Evolutionary conservation across 2,797 vertebrate genomes (phyloP), one percentile per base, ranked within the genome.

Genomic region (Pipistrellus pygmaeus): DNA sequence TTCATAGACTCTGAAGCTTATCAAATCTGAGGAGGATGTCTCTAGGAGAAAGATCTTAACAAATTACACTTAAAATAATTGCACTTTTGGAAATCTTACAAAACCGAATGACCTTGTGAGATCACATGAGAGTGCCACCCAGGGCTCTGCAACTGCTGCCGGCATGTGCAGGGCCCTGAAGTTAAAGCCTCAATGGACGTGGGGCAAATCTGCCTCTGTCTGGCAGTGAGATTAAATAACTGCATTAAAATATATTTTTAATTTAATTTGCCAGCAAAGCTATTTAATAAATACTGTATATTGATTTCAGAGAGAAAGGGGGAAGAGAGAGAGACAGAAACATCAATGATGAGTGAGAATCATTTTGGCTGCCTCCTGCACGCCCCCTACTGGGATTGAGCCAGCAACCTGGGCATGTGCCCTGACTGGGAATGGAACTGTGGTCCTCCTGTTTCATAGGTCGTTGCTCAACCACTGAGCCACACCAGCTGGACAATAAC

Each of bases 181-280:
- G 25, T 78, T 60, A 66, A 91, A 89, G 11, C n/a, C n/a, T 76
- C 30, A n/a, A 15, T 95, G 73, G 60, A 66, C 85, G 62, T 2
- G 15, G 8, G 48, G 14, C 71, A 64, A 77, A 91, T 69, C 60
- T 5, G 12, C 23, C 21, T 93, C 17, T 64, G 7, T 35, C 21
- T 25, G 73, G 27, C 41, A 87, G 12, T 64, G 85, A 85, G 55
- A 87, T 64, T 86, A 46, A 83, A 80, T 78, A 90, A n/a, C 30
- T 38, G 38, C 27, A 25, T 78, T 83, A 62, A 62, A 30, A 30
- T 30, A 6, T 30, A 30, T 62, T 62, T 60, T 30, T 14, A 55
- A 55, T 62, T 62, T 30, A 55, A 21, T 23, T 55, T 55, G 8
- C 9, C 53, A 55, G 18, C 53, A 55, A 23, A 55, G 23, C 21